phyloP scores from a whole-genome alignment of 2,888 invertebrate species.

The Metellina segmentata region DNA sequence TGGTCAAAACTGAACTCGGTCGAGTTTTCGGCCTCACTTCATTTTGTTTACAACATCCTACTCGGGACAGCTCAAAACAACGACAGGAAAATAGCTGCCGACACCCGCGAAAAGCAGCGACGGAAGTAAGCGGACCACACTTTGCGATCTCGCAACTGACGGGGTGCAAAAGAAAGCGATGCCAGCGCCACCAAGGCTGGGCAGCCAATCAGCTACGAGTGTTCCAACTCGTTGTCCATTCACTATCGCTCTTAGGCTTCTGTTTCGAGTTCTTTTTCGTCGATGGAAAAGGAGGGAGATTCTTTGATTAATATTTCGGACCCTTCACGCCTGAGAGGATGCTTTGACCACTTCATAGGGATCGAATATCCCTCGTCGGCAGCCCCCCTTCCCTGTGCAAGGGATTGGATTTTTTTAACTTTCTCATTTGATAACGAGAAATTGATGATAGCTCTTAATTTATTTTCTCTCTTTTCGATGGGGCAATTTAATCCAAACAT shows the following conservation, averaged over 20 bases:
- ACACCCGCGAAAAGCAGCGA: constrained; percentile 27
- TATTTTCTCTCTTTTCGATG: background rate
- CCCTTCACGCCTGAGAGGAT: background rate
- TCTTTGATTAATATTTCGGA: constrained; percentile 65
- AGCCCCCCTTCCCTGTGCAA: background rate
- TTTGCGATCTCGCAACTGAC: constrained; percentile 28
- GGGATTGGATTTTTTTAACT: background rate
- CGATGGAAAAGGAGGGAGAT: constrained; percentile 30
- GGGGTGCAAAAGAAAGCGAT: constrained; percentile 40
- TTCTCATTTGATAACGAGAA: background rate
- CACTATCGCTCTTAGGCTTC: constrained; percentile 60
- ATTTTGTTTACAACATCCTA: background rate
- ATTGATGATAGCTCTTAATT: background rate
- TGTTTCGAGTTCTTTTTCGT: constrained; percentile 63
- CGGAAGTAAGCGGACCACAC: constrained; percentile 48
- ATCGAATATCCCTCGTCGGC: background rate
- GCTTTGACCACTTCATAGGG: constrained; percentile 27
- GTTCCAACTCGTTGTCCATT: constrained; percentile 73
- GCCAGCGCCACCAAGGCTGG: constrained; percentile 52
- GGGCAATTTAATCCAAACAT: too few species aligned
- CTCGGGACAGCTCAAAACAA: background rate
- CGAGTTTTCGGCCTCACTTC: background rate
- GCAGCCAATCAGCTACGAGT: constrained; percentile 68
- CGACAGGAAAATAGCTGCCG: constrained; percentile 31
- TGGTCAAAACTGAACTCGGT: too few species aligned